Evolutionary conservation across 2,113 vertebrate species (phyloP).

Genomic region (Tachuris rubrigastra): DNA sequence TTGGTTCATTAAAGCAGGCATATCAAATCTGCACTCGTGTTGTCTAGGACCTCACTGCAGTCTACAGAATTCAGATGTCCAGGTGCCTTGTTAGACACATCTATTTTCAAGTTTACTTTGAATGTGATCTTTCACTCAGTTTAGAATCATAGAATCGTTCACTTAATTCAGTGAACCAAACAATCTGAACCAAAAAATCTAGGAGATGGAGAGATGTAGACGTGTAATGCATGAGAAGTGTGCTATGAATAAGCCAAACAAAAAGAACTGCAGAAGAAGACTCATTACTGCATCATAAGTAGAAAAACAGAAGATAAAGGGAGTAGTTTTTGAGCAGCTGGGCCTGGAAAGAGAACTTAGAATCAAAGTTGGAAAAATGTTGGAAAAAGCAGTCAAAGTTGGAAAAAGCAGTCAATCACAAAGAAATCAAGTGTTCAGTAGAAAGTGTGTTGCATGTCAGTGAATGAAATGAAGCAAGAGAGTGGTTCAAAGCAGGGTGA

Average conservation of each 20-base stretch:
- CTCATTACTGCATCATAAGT: background rate
- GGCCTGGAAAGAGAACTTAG: background rate
- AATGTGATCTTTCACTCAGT: background rate
- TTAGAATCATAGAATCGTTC: background rate
- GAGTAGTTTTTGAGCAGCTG: background rate
- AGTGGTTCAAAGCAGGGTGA: background rate
- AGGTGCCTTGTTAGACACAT: background rate
- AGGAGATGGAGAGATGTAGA: background rate
- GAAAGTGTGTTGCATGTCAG: background rate
- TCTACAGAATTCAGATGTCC: background rate
- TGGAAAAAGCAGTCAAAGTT: background rate
- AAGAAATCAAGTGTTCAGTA: background rate
- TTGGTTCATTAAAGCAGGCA: background rate
- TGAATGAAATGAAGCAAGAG: background rate
- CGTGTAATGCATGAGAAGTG: background rate
- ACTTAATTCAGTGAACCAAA: background rate
- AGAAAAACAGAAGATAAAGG: background rate
- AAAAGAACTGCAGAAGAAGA: background rate
- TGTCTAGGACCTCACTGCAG: background rate
- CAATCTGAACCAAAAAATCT: background rate
- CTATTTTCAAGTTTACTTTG: background rate
- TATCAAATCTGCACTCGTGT: background rate
- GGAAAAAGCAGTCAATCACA: background rate
- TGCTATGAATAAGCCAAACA: background rate
- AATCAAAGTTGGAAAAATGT: background rate